Evolutionary conservation across 2,113 vertebrate species (phyloP), one percentile per base, ranked within the genome.

Genomic region (Pedionomus torquatus): DNA sequence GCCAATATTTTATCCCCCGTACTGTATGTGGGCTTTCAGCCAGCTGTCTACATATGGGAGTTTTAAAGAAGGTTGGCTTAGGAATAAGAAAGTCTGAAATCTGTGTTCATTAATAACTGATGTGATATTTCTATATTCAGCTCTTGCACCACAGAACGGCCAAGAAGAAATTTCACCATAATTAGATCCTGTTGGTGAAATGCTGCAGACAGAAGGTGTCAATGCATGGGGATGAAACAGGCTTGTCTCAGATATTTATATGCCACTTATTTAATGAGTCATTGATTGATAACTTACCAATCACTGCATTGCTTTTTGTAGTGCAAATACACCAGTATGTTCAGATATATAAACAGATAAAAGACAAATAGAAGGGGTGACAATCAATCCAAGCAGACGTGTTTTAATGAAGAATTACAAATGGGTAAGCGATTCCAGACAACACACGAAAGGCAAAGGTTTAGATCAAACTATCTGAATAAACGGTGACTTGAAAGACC

Each of bases 181-280:
- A 91, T 84, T 92, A 85, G 74, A 79, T 91, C 21, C 21, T 63
- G 65, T 55, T 91, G 91, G 82, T 84, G 65, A 93, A 92, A 87
- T 43, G 57, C 31, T 84, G 61, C 44, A 91, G 89, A 93, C 51
- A 54, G 89, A 95, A 93, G 48, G 16, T 84, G 52, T 76, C 43
- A 86, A n/a, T 39, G 44, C 5, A 4, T 24, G 24, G 44, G 13
- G 19, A 57, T 49, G 57, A 89, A 89, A 95, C 84, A 49, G 61
- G 12, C 31, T 94, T 89, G 75, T 79, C 83, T 92, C 69, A 87
- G 60, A 76, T 94, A 91, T 72, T 95, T 91, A 16, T 92, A 51
- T 66, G n/a, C 37, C 74, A 84, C n/a, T 79, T 93, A 87, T 87
- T 92, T 93, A 89, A 92, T 81, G 72, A 89, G 83, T 58, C 77